phyloP scores from a whole-genome alignment of 2,113 vertebrate genomes.

The Callospermophilus lateralis region DNA sequence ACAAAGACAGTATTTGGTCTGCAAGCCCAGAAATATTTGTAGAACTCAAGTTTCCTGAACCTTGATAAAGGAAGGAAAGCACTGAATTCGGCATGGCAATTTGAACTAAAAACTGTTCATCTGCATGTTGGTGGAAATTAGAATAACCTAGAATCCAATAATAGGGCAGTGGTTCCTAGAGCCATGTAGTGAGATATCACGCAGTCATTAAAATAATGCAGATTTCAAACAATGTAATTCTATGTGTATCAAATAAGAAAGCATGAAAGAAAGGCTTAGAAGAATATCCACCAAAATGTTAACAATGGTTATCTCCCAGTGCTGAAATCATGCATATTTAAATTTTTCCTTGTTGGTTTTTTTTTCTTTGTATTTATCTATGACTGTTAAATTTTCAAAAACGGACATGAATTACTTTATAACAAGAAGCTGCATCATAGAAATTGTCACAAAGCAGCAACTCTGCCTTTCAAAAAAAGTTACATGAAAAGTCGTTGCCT shows the following conservation, averaged over 20 bases:
- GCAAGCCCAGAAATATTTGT: neutral
- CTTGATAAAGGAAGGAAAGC: neutral
- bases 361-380: neutral
- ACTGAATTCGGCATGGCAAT: neutral
- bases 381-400: neutral
- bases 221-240: neutral
- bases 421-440: neutral
- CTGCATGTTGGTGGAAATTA: neutral
- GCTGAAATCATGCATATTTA: neutral
- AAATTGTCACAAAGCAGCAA: neutral
- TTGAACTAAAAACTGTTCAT: neutral
- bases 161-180: too few species aligned
- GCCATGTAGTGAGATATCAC: rapidly evolving
- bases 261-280: neutral
- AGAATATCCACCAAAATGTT: neutral
- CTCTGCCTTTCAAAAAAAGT: neutral
- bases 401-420: neutral
- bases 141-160: neutral
- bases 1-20: neutral
- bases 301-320: neutral
- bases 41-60: neutral
- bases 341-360: neutral
- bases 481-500: neutral
- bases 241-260: neutral
- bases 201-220: neutral